Evolutionary conservation across 2,797 vertebrate genomes (phyloP), one percentile per base, ranked within the genome.

Genomic region (Meda fulgida): DNA sequence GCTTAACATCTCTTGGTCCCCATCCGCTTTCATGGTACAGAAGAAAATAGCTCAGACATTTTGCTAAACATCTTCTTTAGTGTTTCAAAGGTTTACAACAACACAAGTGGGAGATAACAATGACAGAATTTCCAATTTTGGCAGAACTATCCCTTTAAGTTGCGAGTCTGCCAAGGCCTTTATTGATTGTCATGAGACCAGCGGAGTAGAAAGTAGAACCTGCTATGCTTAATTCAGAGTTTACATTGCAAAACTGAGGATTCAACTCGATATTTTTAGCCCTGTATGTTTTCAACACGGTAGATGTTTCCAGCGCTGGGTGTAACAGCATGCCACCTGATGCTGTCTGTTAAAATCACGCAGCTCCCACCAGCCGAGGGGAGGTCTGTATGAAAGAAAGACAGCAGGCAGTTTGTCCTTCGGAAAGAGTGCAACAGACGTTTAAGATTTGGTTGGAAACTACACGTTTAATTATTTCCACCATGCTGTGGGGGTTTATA

Each of bases 401-500:
- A 81, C 88, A 87, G 88, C 85, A 86, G 80, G 88, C 76, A 76
- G 79, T 80, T 86, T 87, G 77, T 85, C 84, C 84, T 87, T 87
- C 69, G 51, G 36, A 86, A 85, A 85, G 46, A 86, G 31, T 75
- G 78, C 43, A 81, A 88, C 85, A 89, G 83, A 85, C 76, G 69
- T 87, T 86, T 82, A 80, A 31, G 34, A 38, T 46, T 73, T 78
- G 79, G 67, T 60, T 84, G 82, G 79, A 90, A 89, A 78, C 83
- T 48, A 76, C 76, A 83, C 46, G 43, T 85, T 88, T 87, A 89
- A 89, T 89, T 89, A 89, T 84, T 82, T 89, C 81, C 84, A 80
- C 66, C 87, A 85, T 70, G 60, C 86, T 84, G 81, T 48, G 55
- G 73, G 51, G 72, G 29, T 75, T 84, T 66, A 70, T 43, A 48